Evolutionary conservation across 2,888 invertebrate genomes (phyloP), one percentile per base, ranked within the genome.

Genomic region (Ormyrus pomaceus): DNA sequence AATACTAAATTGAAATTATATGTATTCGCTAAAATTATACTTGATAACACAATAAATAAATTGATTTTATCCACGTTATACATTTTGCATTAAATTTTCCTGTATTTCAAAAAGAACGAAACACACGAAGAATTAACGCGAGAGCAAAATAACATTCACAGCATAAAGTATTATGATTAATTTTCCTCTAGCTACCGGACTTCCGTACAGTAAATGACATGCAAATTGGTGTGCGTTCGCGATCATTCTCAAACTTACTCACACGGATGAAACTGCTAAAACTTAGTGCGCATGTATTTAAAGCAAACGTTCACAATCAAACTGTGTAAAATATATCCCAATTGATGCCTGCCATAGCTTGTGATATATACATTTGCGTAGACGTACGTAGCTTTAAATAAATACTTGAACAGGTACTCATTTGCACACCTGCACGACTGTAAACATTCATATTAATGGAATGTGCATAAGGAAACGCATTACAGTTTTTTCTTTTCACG

Each of bases 291-390:
- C 45, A 34, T 34, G 34, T 55, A 34, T 34, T 34, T 34, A 34
- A 68, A 68, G 45, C 68, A 11, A 55, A 55, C 10, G 69, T 56
- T 56, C 19, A 10, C 8, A 13, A 56, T 45, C 19, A 46, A 55
- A 56, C 9, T 46, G 56, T 56, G 13, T 46, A 34, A 34, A 34
- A 7, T 34, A 56, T 51, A 9, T 56, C 46, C 69, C 11, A 69
- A 69, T 56, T 46, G 56, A 56, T 46, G 68, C 55, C 69, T 19
- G 66, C 66, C 34, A 46, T 69, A 69, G 69, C 7, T 9, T 46
- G 4, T 5, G 6, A 34, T 10, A 53, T 50, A 34, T 34, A 34
- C 34, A 34, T 34, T 34, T 34, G 50, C 2, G 50, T 50, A 34
- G 45, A 34, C 66, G 10, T 8, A 34, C 10, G 9, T 13, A 34